These are phyloP conservation scores for Albula goreensis DNA, from an alignment of 2,113 vertebrate genomes.

Conservation along the genomic window DNA sequence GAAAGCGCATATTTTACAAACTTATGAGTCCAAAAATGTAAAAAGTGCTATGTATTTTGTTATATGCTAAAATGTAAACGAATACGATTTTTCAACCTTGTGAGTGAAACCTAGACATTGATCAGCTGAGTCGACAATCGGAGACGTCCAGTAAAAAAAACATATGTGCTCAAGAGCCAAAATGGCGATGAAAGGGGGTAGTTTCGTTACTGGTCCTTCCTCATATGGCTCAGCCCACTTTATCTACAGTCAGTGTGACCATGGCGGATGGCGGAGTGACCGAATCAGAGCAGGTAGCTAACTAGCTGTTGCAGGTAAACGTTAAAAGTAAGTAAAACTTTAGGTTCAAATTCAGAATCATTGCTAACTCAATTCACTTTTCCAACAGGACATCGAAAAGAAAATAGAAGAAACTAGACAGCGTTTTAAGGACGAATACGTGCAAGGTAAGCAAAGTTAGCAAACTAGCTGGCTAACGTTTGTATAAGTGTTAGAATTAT, in stretches of 20 bases:
- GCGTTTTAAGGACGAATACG: constrained; percentile 82
- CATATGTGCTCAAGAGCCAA: constrained; percentile 15
- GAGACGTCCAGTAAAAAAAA: no score
- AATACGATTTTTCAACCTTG: no score
- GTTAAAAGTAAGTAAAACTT: not conserved
- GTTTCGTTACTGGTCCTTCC: constrained; percentile 58
- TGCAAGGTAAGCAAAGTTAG: constrained; percentile 74
- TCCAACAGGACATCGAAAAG: constrained; percentile 72
- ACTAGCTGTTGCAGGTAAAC: not conserved
- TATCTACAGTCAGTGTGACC: constrained; percentile 33
- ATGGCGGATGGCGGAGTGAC: constrained; percentile 69
- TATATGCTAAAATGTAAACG: no score
- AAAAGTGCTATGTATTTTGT: no score
- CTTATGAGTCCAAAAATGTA: no score
- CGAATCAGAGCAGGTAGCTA: constrained; percentile 65
- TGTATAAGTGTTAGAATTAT: not conserved
- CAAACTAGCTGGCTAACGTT: not conserved
- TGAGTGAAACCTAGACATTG: no score
- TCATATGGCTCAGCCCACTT: constrained; percentile 35
- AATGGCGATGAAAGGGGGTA: constrained; percentile 19
- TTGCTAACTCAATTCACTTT: constrained; percentile 30
- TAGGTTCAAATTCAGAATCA: not conserved
- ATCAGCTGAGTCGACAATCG: no score
- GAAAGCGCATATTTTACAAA: no score
- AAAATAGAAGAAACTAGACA: constrained; percentile 79